A percentile compares a stretch with the other conserved stretches of the same genome.
Conservation (phyloP, 2,888 invertebrate genomes). For the Camptogramma bilineatum region DNA sequence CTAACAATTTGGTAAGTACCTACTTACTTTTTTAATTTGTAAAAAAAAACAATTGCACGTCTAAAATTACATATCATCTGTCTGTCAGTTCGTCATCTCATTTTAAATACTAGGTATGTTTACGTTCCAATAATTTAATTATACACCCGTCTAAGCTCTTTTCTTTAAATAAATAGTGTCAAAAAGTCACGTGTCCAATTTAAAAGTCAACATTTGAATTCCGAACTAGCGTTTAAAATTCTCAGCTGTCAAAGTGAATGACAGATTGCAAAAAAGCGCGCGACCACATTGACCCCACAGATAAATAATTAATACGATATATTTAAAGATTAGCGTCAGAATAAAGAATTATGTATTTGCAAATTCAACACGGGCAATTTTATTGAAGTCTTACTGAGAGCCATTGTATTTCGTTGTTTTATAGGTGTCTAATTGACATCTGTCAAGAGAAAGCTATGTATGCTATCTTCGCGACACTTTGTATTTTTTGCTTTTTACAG, state of each 20-base stretch:
- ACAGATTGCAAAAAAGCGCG: constrained; percentile 45
- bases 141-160: neutral
- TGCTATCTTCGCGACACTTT: no score
- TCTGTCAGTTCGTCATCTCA: neutral
- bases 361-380: constrained; percentile 29
- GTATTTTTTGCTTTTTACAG: no score
- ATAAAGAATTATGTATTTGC: constrained; percentile 41
- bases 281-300: constrained; percentile 38
- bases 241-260: constrained; percentile 44
- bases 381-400: constrained; percentile 1
- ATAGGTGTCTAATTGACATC: neutral
- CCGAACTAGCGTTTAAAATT: constrained; percentile 27
- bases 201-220: constrained; percentile 25
- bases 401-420: neutral
- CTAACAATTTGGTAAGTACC: neutral
- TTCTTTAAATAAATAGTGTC: constrained; percentile 7
- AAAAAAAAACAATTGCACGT: neutral
- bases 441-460: neutral
- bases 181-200: constrained; percentile 11
- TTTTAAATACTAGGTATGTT: neutral
- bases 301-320: constrained; percentile 45
- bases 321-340: constrained; percentile 44
- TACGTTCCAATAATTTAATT: neutral
- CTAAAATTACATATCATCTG: neutral
- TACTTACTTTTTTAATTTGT: neutral